Evolutionary conservation across 2,797 vertebrate genomes (phyloP).

Genomic region (Lates japonicus): DNA sequence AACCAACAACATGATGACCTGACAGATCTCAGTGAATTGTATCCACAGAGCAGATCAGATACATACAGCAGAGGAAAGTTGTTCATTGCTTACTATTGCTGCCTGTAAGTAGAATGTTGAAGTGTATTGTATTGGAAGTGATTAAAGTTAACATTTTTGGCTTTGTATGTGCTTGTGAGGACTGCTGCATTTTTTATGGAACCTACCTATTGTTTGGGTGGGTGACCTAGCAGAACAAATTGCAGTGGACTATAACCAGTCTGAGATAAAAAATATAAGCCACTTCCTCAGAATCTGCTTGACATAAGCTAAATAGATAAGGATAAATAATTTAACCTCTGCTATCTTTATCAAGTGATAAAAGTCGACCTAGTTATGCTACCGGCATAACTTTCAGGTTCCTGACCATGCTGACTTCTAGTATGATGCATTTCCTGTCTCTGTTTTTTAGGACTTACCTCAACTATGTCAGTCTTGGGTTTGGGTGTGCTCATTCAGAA

Average conservation of each 20-base stretch:
- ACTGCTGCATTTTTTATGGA: background rate
- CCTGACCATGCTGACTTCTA: background rate
- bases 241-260: too few species aligned
- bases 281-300: background rate
- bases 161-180: background rate
- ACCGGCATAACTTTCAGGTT: background rate
- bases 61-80: too few species aligned
- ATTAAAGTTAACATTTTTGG: too few species aligned
- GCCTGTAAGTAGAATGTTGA: too few species aligned
- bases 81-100: too few species aligned
- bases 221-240: background rate
- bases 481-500: too few species aligned
- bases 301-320: background rate
- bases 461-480: background rate
- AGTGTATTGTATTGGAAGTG: too few species aligned
- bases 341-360: background rate
- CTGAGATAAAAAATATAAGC: background rate
- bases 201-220: background rate
- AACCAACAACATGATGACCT: too few species aligned
- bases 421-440: background rate
- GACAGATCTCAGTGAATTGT: too few species aligned
- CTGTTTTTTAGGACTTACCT: background rate
- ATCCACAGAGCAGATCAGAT: too few species aligned
- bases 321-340: background rate
- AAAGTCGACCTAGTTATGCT: background rate